Base-by-base conservation (phyloP, 53 echinoderm and acorn worm genomes). In the Stichopus horrens region DNA sequence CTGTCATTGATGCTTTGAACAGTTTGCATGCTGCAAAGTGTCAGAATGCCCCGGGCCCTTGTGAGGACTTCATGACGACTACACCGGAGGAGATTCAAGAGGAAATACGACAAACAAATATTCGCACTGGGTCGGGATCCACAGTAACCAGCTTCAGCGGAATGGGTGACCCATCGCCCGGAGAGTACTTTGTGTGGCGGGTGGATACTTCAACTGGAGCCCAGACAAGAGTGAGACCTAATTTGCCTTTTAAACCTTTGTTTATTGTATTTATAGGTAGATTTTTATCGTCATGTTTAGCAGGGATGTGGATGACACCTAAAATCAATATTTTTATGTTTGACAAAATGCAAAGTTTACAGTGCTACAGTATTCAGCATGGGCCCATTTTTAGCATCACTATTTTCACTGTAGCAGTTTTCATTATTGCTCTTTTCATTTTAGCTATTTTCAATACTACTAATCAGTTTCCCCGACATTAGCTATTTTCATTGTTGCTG, bases 71-170 rank as follows among this genome's bases (percentile, higher is more conserved):
- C 53, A 71, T 73, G 77, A 58, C 85, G 13, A 23, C 77, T 22
- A 89, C 92, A 10, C 89, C 92, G 5, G 52, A 76, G 54, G 92
- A 92, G 21, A 86, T 86, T 65, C 89, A 84, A 11, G 86, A 86
- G 4, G 78, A 71, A 1, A 71, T 88, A 0, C 74, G 92, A 71
- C 54, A 75, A 19, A 54, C 73, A 21, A 6, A 23, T 4, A 22
- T 59, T 6, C 76, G 83, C 78, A 88, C 82, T 21, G 57, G 54
- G 23, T 67, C 77, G 1, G 73, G 54, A 19, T 67, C 77, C 0
- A 76, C 54, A 7, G 56, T 71, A 52, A 51, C 65, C 19, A 85
- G 76, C 78, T 85, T 92, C 74, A 71, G 76, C 52, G 74, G 11
- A 6, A 18, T 18, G 21, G 88, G 83, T 7, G 53, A 67, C 58